These are phyloP conservation scores for Ochropleura plecta DNA, from an alignment of 2,888 invertebrate genomes.

Conservation along the genomic window DNA sequence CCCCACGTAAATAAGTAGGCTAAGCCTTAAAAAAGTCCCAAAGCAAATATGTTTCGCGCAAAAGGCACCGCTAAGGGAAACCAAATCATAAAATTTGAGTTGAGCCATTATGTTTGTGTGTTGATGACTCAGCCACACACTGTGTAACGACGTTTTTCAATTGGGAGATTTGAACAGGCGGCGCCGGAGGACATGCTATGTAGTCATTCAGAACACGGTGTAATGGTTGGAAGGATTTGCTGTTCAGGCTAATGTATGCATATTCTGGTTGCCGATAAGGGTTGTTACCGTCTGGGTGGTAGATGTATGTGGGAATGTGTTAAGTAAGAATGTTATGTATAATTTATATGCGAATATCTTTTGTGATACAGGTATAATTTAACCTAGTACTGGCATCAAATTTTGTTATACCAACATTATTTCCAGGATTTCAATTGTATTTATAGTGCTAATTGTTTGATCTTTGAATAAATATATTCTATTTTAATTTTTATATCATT, in stretches of 20 bases:
- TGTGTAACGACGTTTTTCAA: conserved; percentile 57
- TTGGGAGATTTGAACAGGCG: conserved; percentile 53
- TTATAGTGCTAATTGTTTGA: too few species aligned
- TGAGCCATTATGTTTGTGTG: conserved; percentile 65
- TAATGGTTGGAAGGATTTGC: conserved; percentile 26
- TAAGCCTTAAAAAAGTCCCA: conserved; percentile 30
- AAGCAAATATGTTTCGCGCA: conserved; percentile 34
- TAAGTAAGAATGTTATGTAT: neutral
- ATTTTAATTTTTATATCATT: too few species aligned
- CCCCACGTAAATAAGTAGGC: conserved; percentile 10
- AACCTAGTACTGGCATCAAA: too few species aligned
- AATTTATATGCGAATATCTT: too few species aligned
- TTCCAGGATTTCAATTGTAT: too few species aligned
- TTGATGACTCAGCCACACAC: conserved; percentile 67
- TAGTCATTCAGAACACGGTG: conserved; percentile 30
- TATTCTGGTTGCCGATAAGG: conserved; percentile 22
- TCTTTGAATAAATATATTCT: too few species aligned
- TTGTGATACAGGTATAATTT: too few species aligned
- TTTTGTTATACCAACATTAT: too few species aligned
- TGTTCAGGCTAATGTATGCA: conserved; percentile 33
- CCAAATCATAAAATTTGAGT: conserved; percentile 57
- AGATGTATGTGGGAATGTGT: neutral
- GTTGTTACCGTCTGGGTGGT: neutral
- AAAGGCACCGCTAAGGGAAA: conserved; percentile 56
- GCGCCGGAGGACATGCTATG: conserved; percentile 31